Evolutionary conservation across 2,797 vertebrate species (phyloP).

Genomic region (Zenarchopterus dispar): DNA sequence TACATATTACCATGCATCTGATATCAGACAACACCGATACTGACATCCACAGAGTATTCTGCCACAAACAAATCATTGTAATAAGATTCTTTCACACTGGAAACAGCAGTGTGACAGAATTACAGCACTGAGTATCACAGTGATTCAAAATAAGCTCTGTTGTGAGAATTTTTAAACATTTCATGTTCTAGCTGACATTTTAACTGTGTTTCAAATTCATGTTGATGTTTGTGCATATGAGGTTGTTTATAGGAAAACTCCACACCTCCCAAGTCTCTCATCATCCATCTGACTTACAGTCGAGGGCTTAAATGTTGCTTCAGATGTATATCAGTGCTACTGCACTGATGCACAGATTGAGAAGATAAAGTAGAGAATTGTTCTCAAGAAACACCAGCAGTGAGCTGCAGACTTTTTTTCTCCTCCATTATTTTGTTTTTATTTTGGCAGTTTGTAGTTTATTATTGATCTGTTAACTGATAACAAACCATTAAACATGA

Average conservation of each 20-base stretch:
- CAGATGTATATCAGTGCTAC: slow-evolving; percentile 14
- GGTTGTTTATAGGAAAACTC: slow-evolving; percentile 30
- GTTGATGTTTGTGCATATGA: slow-evolving; percentile 28
- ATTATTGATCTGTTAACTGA: slow-evolving; percentile 3
- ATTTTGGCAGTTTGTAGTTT: not conserved
- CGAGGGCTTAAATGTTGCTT: slow-evolving; percentile 25
- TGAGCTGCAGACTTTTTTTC: not conserved
- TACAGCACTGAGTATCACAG: slow-evolving; percentile 55
- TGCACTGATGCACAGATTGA: slow-evolving; percentile 11
- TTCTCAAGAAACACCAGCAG: not conserved
- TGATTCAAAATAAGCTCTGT: slow-evolving; percentile 68
- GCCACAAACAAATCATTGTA: not conserved
- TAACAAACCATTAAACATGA: too few species aligned
- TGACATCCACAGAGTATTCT: too few species aligned
- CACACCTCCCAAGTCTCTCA: slow-evolving; percentile 28
- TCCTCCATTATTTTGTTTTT: not conserved
- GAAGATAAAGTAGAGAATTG: slow-evolving; percentile 7
- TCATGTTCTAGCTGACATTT: slow-evolving; percentile 59
- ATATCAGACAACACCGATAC: too few species aligned
- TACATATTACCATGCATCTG: too few species aligned
- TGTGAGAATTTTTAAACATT: slow-evolving; percentile 46
- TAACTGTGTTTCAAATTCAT: slow-evolving; percentile 69
- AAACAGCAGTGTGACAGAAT: slow-evolving; percentile 55
- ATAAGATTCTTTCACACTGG: slow-evolving; percentile 37
- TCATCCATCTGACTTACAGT: slow-evolving; percentile 34